Base-by-base conservation (phyloP, 1,140 invertebrate genomes). In the Harlomillsia oculata region DNA sequence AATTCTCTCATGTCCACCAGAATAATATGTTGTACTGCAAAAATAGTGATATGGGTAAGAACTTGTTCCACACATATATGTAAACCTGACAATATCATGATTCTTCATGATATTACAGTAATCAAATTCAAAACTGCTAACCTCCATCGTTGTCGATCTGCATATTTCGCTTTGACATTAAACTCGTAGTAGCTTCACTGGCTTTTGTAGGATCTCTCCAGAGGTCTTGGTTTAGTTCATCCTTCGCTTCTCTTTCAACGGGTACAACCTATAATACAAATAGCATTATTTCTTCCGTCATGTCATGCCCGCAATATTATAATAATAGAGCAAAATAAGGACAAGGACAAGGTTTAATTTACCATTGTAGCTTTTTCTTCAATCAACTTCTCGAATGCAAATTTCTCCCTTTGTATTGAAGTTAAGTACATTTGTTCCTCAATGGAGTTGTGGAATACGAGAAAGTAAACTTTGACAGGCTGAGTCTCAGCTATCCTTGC, bases 1-100 rank as follows among this genome's bases (percentile, higher is more conserved):
- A 99, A 99, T 74, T 99, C 97, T 68, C 97, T 78, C 84, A 97
- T 94, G 72, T 99, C 97, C 20, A 99, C 92, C 66, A 98, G 87
- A 13, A 98, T 74, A 68, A 83, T 70, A 1, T 78, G 76, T 26
- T 46, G 74, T 74, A 37, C 53, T 60, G 20, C n/a, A 40, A 16
- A 29, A 40, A 32, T 9, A 59, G 50, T 49, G 20, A 54, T n/a
- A 32, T 25, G 25, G 21, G 16, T 43, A n/a, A n/a, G 32, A 9
- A 34, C 9, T 34, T 34, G 32, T 34, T n/a, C n/a, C n/a, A n/a
- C n/a, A n/a, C n/a, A n/a, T n/a, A n/a, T n/a, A n/a, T n/a, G n/a
- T n/a, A n/a, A n/a, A n/a, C n/a, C n/a, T n/a, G n/a, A n/a, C n/a
- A n/a, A n/a, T n/a, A n/a, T n/a, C n/a, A n/a, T n/a, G n/a, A n/a